phyloP scores from a whole-genome alignment of 1,140 invertebrate genomes.

The Dufourea novaeangliae region DNA sequence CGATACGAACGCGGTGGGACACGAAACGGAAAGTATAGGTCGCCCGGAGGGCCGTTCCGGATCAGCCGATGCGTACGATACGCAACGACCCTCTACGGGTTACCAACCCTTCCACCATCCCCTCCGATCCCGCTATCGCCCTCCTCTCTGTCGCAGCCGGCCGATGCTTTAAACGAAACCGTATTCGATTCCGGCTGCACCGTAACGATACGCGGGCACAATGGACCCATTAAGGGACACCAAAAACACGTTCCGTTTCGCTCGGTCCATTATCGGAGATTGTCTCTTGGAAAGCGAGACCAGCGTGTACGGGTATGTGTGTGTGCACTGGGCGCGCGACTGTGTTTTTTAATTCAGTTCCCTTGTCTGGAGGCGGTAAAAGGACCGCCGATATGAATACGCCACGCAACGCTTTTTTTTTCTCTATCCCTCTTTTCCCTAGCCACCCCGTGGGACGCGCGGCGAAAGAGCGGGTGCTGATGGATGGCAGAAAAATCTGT shows the following conservation, averaged over 20 bases:
- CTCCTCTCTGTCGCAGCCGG: neutral
- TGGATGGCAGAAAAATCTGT: conserved; percentile 32
- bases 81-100: conserved; percentile 41
- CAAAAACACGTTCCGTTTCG: conserved; percentile 49
- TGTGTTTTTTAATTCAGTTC: conserved; percentile 39
- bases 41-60: conserved; percentile 1
- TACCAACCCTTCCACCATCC: no score
- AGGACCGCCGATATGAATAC: conserved; percentile 19
- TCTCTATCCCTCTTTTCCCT: no score
- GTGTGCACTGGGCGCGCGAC: neutral
- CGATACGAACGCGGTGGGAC: conserved; percentile 4
- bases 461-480: neutral
- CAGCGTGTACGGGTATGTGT: neutral
- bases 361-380: conserved; percentile 5
- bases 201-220: conserved; percentile 42
- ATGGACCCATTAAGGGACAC: conserved; percentile 49
- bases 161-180: conserved; percentile 32
- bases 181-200: conserved; percentile 21
- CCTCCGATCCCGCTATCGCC: no score
- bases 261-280: conserved; percentile 50
- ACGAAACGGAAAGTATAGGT: conserved; percentile 13
- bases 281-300: conserved; percentile 11
- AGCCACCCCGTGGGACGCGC: no score
- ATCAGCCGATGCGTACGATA: conserved; percentile 26
- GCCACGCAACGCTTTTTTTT: conserved; percentile 11